Evolutionary conservation across 1,140 invertebrate genomes (phyloP).

Genomic region (Holcopasites calliopsidis): DNA sequence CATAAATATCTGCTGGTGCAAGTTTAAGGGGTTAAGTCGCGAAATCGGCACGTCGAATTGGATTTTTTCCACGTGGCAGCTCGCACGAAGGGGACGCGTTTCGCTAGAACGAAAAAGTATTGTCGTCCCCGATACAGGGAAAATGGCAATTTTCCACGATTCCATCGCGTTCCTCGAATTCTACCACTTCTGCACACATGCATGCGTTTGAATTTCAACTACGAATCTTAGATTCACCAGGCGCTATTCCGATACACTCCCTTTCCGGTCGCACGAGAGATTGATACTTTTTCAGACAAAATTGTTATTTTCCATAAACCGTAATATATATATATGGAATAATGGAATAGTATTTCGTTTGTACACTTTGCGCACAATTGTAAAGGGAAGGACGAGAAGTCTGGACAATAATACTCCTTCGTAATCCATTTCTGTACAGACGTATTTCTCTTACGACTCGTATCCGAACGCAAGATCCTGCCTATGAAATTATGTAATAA

Average conservation of each 20-base stretch:
- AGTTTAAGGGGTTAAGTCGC: slow-evolving; percentile 57
- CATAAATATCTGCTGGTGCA: slow-evolving; percentile 54
- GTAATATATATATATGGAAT: not conserved
- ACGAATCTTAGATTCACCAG: not conserved
- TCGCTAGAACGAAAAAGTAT: slow-evolving; percentile 53
- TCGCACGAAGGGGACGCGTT: slow-evolving; percentile 43
- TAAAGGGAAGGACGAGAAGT: too few species aligned
- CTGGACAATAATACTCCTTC: too few species aligned
- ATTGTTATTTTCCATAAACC: not conserved
- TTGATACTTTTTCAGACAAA: not conserved
- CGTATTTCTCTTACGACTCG: too few species aligned
- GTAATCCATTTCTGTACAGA: too few species aligned
- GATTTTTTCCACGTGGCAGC: slow-evolving; percentile 58
- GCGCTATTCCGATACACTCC: not conserved
- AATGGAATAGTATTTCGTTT: not conserved
- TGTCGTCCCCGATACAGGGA: slow-evolving; percentile 45
- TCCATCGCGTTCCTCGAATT: slow-evolving; percentile 51
- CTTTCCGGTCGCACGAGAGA: not conserved
- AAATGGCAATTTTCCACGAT: slow-evolving; percentile 54
- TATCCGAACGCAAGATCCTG: slow-evolving; percentile 3
- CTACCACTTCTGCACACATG: slow-evolving; percentile 34
- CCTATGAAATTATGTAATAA: slow-evolving; percentile 11
- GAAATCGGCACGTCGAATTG: slow-evolving; percentile 63
- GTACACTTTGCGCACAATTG: too few species aligned
- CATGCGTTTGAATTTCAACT: slow-evolving; percentile 34